These are phyloP conservation scores for Oryzias melastigma DNA, from an alignment of 2,113 vertebrate species.

Conservation along the genomic window DNA sequence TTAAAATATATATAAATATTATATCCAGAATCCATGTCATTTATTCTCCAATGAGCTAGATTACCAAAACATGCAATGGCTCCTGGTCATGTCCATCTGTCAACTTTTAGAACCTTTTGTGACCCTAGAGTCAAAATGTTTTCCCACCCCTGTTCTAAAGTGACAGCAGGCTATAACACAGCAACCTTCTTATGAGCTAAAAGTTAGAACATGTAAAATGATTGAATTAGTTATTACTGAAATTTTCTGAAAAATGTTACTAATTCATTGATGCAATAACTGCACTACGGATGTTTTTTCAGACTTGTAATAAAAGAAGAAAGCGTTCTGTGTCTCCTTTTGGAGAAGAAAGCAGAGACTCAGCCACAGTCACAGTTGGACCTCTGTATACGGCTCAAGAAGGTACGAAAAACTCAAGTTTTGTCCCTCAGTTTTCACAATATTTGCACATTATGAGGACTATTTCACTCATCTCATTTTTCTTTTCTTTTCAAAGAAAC, in stretches of 20 bases:
- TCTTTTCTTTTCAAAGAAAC: conserved; percentile 11
- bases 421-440: not conserved
- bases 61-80: too few relatives aligned
- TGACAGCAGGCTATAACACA: too few relatives aligned
- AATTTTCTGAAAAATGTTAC: not conserved
- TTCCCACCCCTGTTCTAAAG: too few relatives aligned
- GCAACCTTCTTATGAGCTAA: too few relatives aligned
- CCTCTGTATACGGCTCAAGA: conserved; percentile 66
- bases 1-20: too few relatives aligned
- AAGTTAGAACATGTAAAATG: not conserved
- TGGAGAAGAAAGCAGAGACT: conserved; percentile 41
- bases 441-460: not conserved
- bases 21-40: too few relatives aligned
- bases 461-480: not conserved
- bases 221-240: not conserved
- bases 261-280: too few relatives aligned
- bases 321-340: conserved; percentile 55
- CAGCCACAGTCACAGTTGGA: conserved; percentile 74
- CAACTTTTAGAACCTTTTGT: too few relatives aligned
- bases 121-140: too few relatives aligned
- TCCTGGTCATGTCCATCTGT: too few relatives aligned
- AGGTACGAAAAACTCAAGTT: conserved; percentile 41
- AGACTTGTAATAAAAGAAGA: conserved; percentile 64
- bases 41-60: too few relatives aligned
- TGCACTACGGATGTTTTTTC: conserved; percentile 9